These are phyloP conservation scores for Caenorhabditis sp. DNA, from an alignment of 2,888 invertebrate genomes.

Conservation along the genomic window DNA sequence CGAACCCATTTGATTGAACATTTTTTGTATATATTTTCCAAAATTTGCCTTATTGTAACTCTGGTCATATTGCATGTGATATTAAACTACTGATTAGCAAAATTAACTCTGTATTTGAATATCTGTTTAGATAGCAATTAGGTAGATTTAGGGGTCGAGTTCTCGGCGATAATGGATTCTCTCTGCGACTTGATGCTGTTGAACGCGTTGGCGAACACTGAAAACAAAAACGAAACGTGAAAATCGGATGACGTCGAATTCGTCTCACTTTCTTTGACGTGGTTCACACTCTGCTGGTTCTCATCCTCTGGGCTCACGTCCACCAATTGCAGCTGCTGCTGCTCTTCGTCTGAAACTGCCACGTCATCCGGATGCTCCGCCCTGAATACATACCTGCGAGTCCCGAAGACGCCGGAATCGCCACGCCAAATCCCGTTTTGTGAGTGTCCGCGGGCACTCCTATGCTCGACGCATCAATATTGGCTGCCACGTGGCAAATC, in stretches of 20 bases:
- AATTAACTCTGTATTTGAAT: too few species aligned
- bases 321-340: constrained; percentile 26
- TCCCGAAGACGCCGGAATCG: constrained; percentile 16
- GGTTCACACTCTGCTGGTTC: constrained; percentile 20
- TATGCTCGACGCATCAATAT: constrained; percentile 22
- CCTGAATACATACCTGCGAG: constrained; percentile 30
- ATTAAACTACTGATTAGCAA: too few species aligned
- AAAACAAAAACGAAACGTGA: neutral
- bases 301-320: constrained; percentile 36
- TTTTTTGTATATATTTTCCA: neutral
- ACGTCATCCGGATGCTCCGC: constrained; percentile 3
- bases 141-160: neutral
- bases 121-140: constrained; percentile 14
- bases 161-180: constrained; percentile 25
- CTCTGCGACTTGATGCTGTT: constrained; percentile 42
- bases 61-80: constrained; percentile 37
- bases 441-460: constrained; percentile 34
- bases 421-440: constrained; percentile 20
- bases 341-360: constrained; percentile 26
- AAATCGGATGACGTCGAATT: neutral
- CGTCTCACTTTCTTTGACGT: constrained; percentile 35
- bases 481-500: constrained; percentile 8
- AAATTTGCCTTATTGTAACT: constrained; percentile 11
- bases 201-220: constrained; percentile 50
- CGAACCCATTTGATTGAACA: constrained; percentile 40